A percentile compares a stretch with the other conserved stretches of the same genome.
Conservation (phyloP, 2,797 vertebrate genomes). For the Acrossocheilus wenchowensis region DNA sequence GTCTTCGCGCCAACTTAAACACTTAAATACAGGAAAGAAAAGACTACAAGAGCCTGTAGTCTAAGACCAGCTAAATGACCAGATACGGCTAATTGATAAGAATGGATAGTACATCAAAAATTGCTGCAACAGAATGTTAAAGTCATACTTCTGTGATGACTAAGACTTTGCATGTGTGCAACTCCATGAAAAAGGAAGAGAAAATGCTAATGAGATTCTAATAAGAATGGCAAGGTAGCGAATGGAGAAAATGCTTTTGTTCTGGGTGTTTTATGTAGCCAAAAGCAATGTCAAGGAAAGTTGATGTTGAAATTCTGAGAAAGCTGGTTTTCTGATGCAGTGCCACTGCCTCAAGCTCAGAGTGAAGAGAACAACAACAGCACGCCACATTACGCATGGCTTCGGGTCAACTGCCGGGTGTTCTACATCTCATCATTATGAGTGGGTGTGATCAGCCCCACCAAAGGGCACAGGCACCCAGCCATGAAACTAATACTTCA, state of each 20-base stretch:
- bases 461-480: constrained; percentile 44
- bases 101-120: not conserved
- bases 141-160: constrained; percentile 7
- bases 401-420: constrained; percentile 53
- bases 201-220: constrained; percentile 26
- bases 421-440: constrained; percentile 55
- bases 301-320: constrained; percentile 37
- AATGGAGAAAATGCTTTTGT: not conserved
- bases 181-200: constrained; percentile 7
- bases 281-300: constrained; percentile 29
- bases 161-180: not conserved
- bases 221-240: constrained; percentile 20
- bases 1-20: not conserved
- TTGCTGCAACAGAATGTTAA: not conserved
- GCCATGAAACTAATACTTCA: constrained; percentile 38
- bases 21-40: not conserved
- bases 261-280: constrained; percentile 22
- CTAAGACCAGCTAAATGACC: not conserved
- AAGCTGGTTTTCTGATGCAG: constrained; percentile 18
- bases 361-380: constrained; percentile 30
- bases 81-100: not conserved
- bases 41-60: not conserved
- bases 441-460: constrained; percentile 45
- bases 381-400: constrained; percentile 31
- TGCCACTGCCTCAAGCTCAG: constrained; percentile 32